These are phyloP conservation scores for Automeris io DNA, from an alignment of 2,888 invertebrate species.

Conservation along the genomic window DNA sequence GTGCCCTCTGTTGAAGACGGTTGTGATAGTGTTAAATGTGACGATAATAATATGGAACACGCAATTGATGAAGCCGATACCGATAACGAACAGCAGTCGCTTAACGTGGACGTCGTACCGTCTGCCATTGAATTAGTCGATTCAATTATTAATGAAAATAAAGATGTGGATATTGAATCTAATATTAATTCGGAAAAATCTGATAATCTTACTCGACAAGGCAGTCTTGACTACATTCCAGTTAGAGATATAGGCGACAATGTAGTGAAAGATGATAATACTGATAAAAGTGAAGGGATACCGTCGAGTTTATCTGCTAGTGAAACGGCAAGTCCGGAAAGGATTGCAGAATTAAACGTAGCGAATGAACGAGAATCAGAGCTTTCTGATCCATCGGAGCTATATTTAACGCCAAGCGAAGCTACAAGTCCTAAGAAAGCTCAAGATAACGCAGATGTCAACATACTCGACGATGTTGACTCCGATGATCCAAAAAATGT, in stretches of 20 bases:
- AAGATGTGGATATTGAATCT: constrained; percentile 55
- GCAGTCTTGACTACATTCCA: constrained; percentile 69
- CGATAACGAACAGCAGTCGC: constrained; percentile 26
- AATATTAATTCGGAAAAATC: constrained; percentile 55
- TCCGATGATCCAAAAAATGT: constrained; percentile 58
- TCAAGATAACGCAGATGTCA: constrained; percentile 58
- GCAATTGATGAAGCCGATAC: constrained; percentile 41
- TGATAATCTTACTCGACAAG: constrained; percentile 58
- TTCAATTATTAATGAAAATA: constrained; percentile 50
- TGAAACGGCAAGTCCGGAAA: constrained; percentile 67
- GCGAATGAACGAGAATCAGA: constrained; percentile 76
- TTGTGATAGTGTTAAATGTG: constrained; percentile 56
- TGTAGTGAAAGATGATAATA: constrained; percentile 57
- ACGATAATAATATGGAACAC: constrained; percentile 42
- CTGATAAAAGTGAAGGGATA: constrained; percentile 68
- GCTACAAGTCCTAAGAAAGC: constrained; percentile 69
- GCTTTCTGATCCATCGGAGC: constrained; percentile 82
- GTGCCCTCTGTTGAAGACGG: constrained; percentile 41
- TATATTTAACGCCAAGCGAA: constrained; percentile 82
- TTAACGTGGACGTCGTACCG: constrained; percentile 22
- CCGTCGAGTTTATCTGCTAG: constrained; percentile 69
- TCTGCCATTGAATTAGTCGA: constrained; percentile 42
- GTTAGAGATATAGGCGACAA: constrained; percentile 67
- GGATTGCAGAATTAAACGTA: constrained; percentile 54
- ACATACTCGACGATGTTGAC: constrained; percentile 38